Percentiles rank a stretch among this genome's conserved stretches.
Evolutionary conservation across 2,888 invertebrate genomes (phyloP).

Genomic region (Malacosoma neustria): DNA sequence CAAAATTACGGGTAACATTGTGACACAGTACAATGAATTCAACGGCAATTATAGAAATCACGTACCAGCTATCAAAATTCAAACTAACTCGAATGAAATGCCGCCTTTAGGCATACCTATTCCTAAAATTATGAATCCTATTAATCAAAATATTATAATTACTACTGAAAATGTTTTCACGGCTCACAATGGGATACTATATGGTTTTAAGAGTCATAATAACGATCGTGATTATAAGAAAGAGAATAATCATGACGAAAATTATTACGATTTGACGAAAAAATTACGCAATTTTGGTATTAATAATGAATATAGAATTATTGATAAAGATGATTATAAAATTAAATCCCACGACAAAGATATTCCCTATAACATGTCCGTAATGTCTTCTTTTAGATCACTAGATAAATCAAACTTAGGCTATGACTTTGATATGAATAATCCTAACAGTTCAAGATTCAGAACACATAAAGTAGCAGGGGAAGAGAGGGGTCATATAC

Average conservation of each 20-base stretch:
- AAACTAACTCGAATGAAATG: conserved; percentile 49
- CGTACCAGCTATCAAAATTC: conserved; percentile 32
- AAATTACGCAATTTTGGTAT: background rate
- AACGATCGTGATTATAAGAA: background rate
- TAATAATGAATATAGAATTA: background rate
- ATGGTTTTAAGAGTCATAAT: background rate
- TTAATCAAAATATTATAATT: conserved; percentile 45
- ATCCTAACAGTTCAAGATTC: background rate
- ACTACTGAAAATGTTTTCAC: conserved; percentile 10
- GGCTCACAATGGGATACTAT: background rate
- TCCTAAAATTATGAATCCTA: conserved; percentile 24
- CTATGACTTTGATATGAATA: too few relatives aligned
- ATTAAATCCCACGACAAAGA: background rate
- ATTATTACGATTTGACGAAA: background rate
- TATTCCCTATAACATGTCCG: background rate
- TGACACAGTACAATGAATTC: conserved; percentile 9
- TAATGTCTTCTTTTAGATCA: background rate
- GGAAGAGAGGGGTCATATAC: conserved; percentile 8
- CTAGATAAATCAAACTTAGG: background rate
- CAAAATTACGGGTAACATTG: conserved; percentile 4
- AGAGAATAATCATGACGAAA: background rate
- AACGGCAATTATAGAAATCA: conserved; percentile 6
- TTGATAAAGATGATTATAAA: background rate
- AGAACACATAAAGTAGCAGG: conserved; percentile 5
- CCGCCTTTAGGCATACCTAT: conserved; percentile 42